Evolutionary conservation across 2,797 vertebrate species (phyloP).

Genomic region (Phalloptychus januarius): DNA sequence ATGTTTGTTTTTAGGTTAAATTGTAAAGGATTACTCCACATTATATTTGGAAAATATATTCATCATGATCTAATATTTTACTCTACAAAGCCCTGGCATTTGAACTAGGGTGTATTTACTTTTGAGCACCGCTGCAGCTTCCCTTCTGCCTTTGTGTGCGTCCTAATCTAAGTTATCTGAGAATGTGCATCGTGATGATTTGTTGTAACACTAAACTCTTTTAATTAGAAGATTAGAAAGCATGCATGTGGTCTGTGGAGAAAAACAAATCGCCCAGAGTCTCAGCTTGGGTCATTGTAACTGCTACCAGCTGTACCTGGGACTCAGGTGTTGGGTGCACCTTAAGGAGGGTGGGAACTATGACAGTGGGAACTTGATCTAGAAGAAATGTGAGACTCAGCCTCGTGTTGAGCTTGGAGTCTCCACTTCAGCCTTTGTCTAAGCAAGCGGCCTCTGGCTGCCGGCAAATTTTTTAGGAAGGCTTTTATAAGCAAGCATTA

Average conservation of each 20-base stretch:
- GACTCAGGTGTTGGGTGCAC: constrained; percentile 62
- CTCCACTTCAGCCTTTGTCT: constrained; percentile 34
- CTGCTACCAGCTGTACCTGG: constrained; percentile 27
- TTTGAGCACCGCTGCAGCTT: not conserved
- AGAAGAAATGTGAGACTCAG: constrained; percentile 62
- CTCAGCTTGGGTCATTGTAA: constrained; percentile 25
- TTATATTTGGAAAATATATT: not conserved
- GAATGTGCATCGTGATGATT: not conserved
- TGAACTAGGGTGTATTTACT: not conserved
- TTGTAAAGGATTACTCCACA: not conserved
- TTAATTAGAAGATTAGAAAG: constrained; percentile 34
- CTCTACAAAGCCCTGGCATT: not conserved
- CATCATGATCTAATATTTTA: not conserved
- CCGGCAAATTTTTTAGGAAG: constrained; percentile 22
- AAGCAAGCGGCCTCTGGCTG: constrained; percentile 10
- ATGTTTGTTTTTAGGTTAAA: not conserved
- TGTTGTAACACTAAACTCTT: constrained; percentile 13
- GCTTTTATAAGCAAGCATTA: constrained; percentile 20
- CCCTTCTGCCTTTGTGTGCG: not conserved
- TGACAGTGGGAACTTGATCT: constrained; percentile 66
- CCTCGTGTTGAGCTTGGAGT: constrained; percentile 13
- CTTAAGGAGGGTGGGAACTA: constrained; percentile 53
- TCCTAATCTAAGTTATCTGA: constrained; percentile 3
- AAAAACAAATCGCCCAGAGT: constrained; percentile 23
- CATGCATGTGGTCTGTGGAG: constrained; percentile 13